These are phyloP conservation scores for Gambusia affinis DNA, from an alignment of 2,113 vertebrate species.

Conservation along the genomic window DNA sequence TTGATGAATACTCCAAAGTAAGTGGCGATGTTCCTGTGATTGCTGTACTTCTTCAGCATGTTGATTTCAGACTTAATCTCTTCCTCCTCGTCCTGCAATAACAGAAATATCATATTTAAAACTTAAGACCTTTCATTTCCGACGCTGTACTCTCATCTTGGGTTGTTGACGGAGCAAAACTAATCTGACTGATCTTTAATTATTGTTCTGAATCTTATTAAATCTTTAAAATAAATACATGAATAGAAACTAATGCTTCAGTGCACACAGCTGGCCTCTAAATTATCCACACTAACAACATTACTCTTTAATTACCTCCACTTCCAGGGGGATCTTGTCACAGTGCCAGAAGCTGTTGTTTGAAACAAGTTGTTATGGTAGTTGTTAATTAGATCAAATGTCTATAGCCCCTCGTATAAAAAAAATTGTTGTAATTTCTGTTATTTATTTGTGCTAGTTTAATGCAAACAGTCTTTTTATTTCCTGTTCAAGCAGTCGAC, in stretches of 20 bases:
- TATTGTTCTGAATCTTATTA: slow-evolving; percentile 30
- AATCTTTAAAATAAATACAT: neutral
- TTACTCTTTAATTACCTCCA: slow-evolving; percentile 51
- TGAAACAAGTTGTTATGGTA: slow-evolving; percentile 16
- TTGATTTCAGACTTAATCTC: slow-evolving; percentile 99
- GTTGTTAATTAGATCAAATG: slow-evolving; percentile 21
- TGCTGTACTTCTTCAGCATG: slow-evolving; percentile 97
- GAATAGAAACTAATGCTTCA: neutral
- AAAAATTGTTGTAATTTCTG: slow-evolving; percentile 5
- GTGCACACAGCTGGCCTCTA: slow-evolving; percentile 40
- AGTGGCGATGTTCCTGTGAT: slow-evolving; percentile 95
- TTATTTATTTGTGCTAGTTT: slow-evolving; percentile 6
- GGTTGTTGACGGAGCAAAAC: slow-evolving; percentile 19
- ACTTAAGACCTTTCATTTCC: neutral
- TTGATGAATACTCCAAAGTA: slow-evolving; percentile 98
- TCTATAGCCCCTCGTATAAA: slow-evolving; percentile 14
- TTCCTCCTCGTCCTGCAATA: slow-evolving; percentile 87
- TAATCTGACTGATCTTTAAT: slow-evolving; percentile 16
- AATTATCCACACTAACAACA: slow-evolving; percentile 44
- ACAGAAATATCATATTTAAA: slow-evolving; percentile 26
- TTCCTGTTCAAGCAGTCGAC: neutral
- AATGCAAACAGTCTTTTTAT: neutral
- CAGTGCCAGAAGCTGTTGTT: slow-evolving; percentile 15
- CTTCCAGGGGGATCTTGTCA: slow-evolving; percentile 27
- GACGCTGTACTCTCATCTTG: slow-evolving; percentile 6